These are phyloP conservation scores for Actenoides hombroni DNA, from an alignment of 2,113 vertebrate genomes.

Conservation along the genomic window DNA sequence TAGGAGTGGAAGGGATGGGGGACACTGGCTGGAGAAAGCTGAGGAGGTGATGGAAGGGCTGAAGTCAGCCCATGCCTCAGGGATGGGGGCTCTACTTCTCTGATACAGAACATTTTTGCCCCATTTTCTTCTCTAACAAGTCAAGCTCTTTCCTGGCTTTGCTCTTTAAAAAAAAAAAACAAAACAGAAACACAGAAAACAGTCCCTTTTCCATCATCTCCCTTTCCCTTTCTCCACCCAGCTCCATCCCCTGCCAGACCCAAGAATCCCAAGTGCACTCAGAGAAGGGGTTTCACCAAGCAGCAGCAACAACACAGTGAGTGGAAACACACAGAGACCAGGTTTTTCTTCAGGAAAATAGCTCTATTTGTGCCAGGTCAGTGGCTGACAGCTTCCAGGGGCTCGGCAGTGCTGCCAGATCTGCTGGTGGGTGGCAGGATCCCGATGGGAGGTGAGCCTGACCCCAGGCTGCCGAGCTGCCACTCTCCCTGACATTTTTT, in stretches of 20 bases:
- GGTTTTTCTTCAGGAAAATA: not conserved
- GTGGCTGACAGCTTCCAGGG: not conserved
- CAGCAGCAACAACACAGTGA: not conserved
- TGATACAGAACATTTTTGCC: not conserved
- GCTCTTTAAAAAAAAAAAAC: not conserved
- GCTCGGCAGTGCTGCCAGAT: rapidly evolving
- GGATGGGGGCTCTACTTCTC: not conserved
- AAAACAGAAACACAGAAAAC: no score
- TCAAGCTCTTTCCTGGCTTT: not conserved
- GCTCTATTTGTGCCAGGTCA: not conserved
- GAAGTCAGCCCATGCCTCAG: not conserved
- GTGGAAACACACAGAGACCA: not conserved
- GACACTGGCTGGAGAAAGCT: not conserved
- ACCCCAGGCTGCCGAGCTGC: not conserved
- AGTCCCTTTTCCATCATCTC: not conserved
- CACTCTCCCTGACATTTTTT: not conserved
- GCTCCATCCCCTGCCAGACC: not conserved
- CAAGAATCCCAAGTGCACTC: rapidly evolving
- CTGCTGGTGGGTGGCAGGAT: not conserved
- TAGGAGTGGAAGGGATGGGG: rapidly evolving
- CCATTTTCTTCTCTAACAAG: not conserved
- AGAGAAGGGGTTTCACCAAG: not conserved
- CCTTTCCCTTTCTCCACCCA: not conserved
- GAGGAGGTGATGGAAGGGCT: not conserved
- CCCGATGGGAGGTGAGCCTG: not conserved